phyloP scores from a whole-genome alignment of 2,888 invertebrate genomes.

The Tryphoninae sp. region DNA sequence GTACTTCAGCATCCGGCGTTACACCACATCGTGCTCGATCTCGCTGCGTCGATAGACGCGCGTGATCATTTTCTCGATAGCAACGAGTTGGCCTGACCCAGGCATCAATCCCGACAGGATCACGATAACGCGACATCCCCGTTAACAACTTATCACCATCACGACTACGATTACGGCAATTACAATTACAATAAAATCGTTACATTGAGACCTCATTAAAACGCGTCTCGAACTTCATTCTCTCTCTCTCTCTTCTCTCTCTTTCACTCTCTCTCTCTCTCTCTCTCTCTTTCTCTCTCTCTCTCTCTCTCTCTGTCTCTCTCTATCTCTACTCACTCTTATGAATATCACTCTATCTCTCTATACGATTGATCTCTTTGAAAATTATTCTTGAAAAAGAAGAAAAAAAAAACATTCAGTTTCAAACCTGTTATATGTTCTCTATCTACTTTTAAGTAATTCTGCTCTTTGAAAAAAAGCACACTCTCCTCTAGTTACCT shows the following conservation, averaged over 20 bases:
- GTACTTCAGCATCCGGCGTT: slow-evolving; percentile 92
- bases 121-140: slow-evolving; percentile 72
- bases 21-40: slow-evolving; percentile 90
- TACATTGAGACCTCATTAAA: slow-evolving; percentile 80
- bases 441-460: slow-evolving; percentile 31
- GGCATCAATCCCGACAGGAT: slow-evolving; percentile 82
- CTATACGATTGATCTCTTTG: slow-evolving; percentile 35
- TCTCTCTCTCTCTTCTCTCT: slow-evolving; percentile 60
- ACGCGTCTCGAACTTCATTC: slow-evolving; percentile 71
- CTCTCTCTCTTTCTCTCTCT: slow-evolving; percentile 62
- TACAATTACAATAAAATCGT: slow-evolving; percentile 80
- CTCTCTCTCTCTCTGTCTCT: not conserved
- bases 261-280: slow-evolving; percentile 40
- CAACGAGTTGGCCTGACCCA: slow-evolving; percentile 85
- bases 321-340: slow-evolving; percentile 22
- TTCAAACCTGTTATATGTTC: slow-evolving; percentile 41
- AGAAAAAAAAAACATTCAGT: slow-evolving; percentile 28
- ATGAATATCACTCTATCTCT: slow-evolving; percentile 25
- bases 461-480: slow-evolving; percentile 17
- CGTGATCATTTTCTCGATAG: slow-evolving; percentile 87
- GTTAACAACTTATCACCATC: slow-evolving; percentile 78
- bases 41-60: slow-evolving; percentile 92
- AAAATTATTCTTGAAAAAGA: slow-evolving; percentile 21
- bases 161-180: slow-evolving; percentile 80
- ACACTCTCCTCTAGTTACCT: slow-evolving; percentile 40